Percentiles rank a stretch among this genome's conserved stretches.
phyloP scores from a whole-genome alignment of 2,888 invertebrate species.

The Hydraecia micacea region DNA sequence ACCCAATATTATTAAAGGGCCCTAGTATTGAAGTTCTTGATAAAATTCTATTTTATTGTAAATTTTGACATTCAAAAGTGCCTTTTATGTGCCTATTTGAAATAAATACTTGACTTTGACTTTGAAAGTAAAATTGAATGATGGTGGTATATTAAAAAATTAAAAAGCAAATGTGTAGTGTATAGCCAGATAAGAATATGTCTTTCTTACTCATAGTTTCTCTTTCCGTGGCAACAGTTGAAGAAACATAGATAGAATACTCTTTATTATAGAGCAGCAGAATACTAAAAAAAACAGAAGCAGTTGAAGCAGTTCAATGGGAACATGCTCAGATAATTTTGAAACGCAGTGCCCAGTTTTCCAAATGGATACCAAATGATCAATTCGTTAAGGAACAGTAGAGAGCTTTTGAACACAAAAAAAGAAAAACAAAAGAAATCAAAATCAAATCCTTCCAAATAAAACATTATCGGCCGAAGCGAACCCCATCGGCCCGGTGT shows the following conservation, averaged over 20 bases:
- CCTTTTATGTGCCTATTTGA: too few species aligned
- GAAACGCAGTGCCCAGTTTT: not conserved
- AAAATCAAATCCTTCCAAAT: conserved; percentile 28
- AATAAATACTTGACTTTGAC: too few species aligned
- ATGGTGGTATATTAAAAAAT: not conserved
- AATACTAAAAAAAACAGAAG: not conserved
- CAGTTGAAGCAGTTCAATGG: not conserved
- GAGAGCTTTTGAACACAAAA: not conserved
- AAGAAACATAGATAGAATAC: too few species aligned
- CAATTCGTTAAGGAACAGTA: not conserved
- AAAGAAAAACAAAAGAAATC: conserved; percentile 2
- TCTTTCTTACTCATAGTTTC: not conserved
- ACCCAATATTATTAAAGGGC: too few species aligned
- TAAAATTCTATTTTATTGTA: too few species aligned
- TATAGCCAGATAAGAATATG: not conserved
- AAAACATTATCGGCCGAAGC: conserved; percentile 43
- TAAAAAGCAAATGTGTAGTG: not conserved
- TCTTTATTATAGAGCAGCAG: not conserved
- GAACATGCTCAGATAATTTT: not conserved
- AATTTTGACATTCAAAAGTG: too few species aligned
- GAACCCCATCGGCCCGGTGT: conserved; percentile 38
- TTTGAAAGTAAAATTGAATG: not conserved
- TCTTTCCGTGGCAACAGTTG: not conserved
- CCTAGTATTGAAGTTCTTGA: not conserved
- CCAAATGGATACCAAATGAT: not conserved